Evolutionary conservation across 2,113 vertebrate genomes (phyloP), one percentile per base, ranked within the genome.

Genomic region (Chroicocephalus ridibundus): DNA sequence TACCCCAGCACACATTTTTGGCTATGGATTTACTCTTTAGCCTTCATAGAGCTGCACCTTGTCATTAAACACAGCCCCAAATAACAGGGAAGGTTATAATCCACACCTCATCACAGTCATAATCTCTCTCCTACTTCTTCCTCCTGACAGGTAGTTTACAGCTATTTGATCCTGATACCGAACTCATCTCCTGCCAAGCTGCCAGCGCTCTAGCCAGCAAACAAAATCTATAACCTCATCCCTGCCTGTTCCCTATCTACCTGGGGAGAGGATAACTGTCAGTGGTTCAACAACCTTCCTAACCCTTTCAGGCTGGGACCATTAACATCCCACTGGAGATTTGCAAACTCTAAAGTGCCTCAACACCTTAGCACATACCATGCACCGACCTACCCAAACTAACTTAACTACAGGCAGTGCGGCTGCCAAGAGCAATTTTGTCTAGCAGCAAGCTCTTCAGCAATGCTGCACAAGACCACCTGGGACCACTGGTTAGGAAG

Each of bases 121-220:
- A 88, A 81, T 92, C 76, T 58, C 46, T 71, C 66, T 94, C 90
- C 82, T 81, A 27, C 58, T 79, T 86, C 90, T 74, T 81, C 55
- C 76, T 92, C 71, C 85, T 78, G 92, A 88, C 82, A 92, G 76
- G 92, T 38, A 93, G 64, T 90, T 92, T 92, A 83, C 79, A 86
- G 88, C 68, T 92, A 78, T 88, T 82, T 78, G 88, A 90, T 95
- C 79, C 76, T 42, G 55, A 78, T 38, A 70, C 71, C 0, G 0
- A 86, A 83, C 77, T 83, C 25, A 6, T 65, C 75, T 66, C 40
- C 84, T 92, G 75, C 64, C 88, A 90, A 90, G 52, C 82, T 92
- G 88, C 64, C 82, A 91, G 60, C 0, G 5, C 47, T 86, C 44
- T 6, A 51, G 82, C 72, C 62, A 93, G 91, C 54, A 76, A 89